Evolutionary conservation across 1,140 invertebrate genomes (phyloP).

Genomic region (Pseudomyrmex flavicornis): DNA sequence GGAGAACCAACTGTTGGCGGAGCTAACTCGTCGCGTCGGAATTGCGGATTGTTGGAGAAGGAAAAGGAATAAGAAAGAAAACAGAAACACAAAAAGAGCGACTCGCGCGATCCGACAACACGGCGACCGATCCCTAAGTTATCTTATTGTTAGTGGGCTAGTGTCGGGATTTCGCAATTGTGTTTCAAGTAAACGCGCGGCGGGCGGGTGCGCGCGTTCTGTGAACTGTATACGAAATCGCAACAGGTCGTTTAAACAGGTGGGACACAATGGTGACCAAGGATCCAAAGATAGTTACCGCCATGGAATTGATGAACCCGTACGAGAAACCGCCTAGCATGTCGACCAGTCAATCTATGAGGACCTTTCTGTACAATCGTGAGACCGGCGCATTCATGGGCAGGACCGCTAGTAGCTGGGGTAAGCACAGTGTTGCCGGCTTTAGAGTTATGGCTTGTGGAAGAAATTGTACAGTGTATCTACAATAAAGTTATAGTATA

Average conservation of each 20-base stretch:
- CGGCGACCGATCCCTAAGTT: neutral
- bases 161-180: neutral
- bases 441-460: neutral
- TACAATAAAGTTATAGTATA: neutral
- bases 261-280: conserved; percentile 75
- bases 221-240: neutral
- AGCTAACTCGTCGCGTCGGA: conserved; percentile 42
- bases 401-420: conserved; percentile 90
- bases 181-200: neutral
- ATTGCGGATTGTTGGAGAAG: conserved; percentile 14
- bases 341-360: conserved; percentile 76
- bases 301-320: conserved; percentile 76
- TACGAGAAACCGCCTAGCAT: conserved; percentile 81
- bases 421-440: conserved; percentile 85
- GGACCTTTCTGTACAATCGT: conserved; percentile 89
- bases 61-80: neutral
- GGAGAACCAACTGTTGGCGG: conserved; percentile 66
- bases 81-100: neutral
- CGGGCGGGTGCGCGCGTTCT: conserved; percentile 27
- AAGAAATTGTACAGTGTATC: neutral
- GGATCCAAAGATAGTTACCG: conserved; percentile 71
- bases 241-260: conserved; percentile 32
- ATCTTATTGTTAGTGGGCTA: too few relatives aligned
- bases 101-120: too few relatives aligned
- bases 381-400: conserved; percentile 90